These are phyloP conservation scores for Stictocephala bisonia DNA, from an alignment of 2,888 invertebrate genomes.

Conservation along the genomic window DNA sequence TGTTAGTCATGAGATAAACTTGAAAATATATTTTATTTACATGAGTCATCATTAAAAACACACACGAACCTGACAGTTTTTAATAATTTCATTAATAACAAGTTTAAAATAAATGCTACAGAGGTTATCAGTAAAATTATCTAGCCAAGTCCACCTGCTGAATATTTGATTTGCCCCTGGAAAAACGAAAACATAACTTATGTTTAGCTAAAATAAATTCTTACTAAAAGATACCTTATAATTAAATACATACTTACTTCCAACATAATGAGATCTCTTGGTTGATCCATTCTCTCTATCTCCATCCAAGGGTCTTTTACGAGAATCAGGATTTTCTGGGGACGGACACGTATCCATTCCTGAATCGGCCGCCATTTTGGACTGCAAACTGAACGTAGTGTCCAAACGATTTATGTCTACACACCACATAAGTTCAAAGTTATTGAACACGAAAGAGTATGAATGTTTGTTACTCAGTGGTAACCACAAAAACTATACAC, in stretches of 20 bases:
- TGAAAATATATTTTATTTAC: too few species aligned
- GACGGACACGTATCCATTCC: conserved; percentile 95
- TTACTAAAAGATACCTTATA: too few species aligned
- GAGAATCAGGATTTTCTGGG: conserved; percentile 91
- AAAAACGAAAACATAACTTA: too few species aligned
- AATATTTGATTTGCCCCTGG: too few species aligned
- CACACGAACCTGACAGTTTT: too few species aligned
- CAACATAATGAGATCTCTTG: conserved; percentile 91
- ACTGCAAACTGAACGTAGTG: conserved; percentile 44
- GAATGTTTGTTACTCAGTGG: background rate
- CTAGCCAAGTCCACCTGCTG: too few species aligned
- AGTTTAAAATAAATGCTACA: too few species aligned
- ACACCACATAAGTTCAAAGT: conserved; percentile 39
- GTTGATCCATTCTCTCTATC: conserved; percentile 90
- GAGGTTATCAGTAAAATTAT: too few species aligned
- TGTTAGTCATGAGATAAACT: too few species aligned
- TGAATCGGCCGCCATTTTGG: conserved; percentile 91
- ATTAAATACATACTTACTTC: conserved; percentile 71
- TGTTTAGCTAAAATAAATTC: too few species aligned
- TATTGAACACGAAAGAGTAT: background rate
- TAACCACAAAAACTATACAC: background rate
- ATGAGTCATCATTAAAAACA: too few species aligned
- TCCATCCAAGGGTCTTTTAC: conserved; percentile 89
- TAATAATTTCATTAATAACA: too few species aligned
- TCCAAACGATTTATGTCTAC: conserved; percentile 29